Percentiles rank a stretch among this genome's conserved stretches.
Conservation (phyloP, 2,888 invertebrate genomes). For the Drosophila multiciliata region DNA sequence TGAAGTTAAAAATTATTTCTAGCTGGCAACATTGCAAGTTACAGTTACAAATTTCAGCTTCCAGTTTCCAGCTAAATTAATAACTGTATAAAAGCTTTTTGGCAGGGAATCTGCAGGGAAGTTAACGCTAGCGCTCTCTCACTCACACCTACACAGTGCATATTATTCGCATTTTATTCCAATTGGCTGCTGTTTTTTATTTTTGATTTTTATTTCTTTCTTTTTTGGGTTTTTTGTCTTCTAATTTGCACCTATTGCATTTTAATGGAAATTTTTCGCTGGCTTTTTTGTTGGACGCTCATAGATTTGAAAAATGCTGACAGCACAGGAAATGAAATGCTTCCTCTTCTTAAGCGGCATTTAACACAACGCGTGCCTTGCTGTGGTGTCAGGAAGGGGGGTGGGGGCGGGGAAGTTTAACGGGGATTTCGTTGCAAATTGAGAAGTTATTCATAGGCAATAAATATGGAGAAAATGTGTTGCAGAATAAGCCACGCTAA, state of each 20-base stretch:
- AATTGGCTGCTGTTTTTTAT: conserved; percentile 13
- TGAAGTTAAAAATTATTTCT: background rate
- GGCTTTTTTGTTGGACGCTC: conserved; percentile 70
- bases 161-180: conserved; percentile 34
- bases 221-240: conserved; percentile 49
- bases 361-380: background rate
- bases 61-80: background rate
- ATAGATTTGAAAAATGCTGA: conserved; percentile 83
- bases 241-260: conserved; percentile 77
- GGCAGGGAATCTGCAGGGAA: conserved; percentile 4
- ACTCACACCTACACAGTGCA: background rate
- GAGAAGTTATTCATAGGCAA: conserved; percentile 57
- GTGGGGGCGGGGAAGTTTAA: background rate
- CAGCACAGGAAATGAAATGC: conserved; percentile 83
- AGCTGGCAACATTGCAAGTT: background rate
- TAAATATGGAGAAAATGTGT: conserved; percentile 57
- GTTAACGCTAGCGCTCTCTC: background rate
- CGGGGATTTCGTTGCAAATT: conserved; percentile 10
- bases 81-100: background rate
- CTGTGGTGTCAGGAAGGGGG: background rate
- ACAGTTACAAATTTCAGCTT: background rate
- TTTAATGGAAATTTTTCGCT: conserved; percentile 71
- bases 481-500: conserved; percentile 65
- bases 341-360: conserved; percentile 57
- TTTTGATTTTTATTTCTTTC: background rate